Evolutionary conservation across 2,797 vertebrate species (phyloP).

Genomic region (Prunella strophiata): DNA sequence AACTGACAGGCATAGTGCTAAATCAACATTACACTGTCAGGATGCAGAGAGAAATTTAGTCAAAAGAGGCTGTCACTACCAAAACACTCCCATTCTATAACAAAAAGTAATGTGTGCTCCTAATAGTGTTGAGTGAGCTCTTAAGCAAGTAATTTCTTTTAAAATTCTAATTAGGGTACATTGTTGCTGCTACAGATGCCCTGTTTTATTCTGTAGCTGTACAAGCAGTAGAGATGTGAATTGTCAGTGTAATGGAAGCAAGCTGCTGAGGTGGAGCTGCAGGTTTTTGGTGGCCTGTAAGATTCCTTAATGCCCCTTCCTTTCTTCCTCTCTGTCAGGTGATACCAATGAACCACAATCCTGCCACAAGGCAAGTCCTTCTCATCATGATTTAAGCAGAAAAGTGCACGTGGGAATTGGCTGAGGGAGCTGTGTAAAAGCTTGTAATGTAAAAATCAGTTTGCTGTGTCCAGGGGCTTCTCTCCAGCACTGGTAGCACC

Average conservation of each 20-base stretch:
- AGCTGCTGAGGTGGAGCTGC: background rate
- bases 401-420: background rate
- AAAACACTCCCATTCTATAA: background rate
- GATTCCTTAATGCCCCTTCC: background rate
- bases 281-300: background rate
- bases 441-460: background rate
- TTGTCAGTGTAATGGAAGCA: background rate
- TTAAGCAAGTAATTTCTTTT: constrained; percentile 29
- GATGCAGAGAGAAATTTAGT: constrained; percentile 29
- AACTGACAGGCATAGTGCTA: constrained; percentile 41
- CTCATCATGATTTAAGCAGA: background rate
- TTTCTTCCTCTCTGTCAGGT: background rate
- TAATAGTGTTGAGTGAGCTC: constrained; percentile 2
- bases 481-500: background rate
- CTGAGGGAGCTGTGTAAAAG: background rate
- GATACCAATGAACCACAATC: background rate
- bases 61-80: constrained; percentile 36
- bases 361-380: background rate
- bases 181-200: background rate
- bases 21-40: constrained; percentile 48
- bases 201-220: background rate
- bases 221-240: background rate
- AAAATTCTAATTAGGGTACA: constrained; percentile 4
- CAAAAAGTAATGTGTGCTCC: background rate
- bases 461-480: background rate